A percentile compares a stretch with the other conserved stretches of the same genome.
These are phyloP conservation scores for Raja brachyura DNA, from an alignment of 2,113 vertebrate species.

Conservation along the genomic window DNA sequence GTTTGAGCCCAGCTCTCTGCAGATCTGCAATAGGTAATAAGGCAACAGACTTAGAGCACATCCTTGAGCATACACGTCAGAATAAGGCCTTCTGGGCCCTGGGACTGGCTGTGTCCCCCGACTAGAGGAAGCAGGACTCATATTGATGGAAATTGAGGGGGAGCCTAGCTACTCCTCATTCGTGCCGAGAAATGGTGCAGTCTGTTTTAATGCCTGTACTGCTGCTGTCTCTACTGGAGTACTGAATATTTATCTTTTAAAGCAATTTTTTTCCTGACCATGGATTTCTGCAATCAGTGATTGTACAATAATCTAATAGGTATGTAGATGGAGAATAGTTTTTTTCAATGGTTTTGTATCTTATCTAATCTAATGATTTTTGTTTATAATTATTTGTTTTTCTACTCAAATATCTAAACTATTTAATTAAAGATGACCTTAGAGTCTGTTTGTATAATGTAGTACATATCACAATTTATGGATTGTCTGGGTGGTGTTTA, in stretches of 20 bases:
- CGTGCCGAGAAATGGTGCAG: slow-evolving; percentile 70
- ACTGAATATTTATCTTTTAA: slow-evolving; percentile 42
- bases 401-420: background rate
- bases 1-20: slow-evolving; percentile 47
- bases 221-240: slow-evolving; percentile 47
- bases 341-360: background rate
- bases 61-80: slow-evolving; percentile 35
- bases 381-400: background rate
- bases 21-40: slow-evolving; percentile 1
- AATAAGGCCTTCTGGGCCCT: slow-evolving; percentile 56
- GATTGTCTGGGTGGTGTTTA: background rate
- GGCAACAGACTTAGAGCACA: slow-evolving; percentile 16
- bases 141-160: slow-evolving; percentile 17
- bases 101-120: slow-evolving; percentile 53
- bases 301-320: background rate
- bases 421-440: background rate
- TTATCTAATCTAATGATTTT: too few species aligned
- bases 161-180: slow-evolving; percentile 45
- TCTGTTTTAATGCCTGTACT: slow-evolving; percentile 57
- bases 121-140: slow-evolving; percentile 49
- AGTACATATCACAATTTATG: background rate
- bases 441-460: background rate
- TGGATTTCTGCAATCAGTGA: slow-evolving; percentile 41
- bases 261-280: background rate
- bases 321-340: background rate